Evolutionary conservation across 1,140 invertebrate genomes (phyloP).

Genomic region (Tyrophagus putrescentiae): DNA sequence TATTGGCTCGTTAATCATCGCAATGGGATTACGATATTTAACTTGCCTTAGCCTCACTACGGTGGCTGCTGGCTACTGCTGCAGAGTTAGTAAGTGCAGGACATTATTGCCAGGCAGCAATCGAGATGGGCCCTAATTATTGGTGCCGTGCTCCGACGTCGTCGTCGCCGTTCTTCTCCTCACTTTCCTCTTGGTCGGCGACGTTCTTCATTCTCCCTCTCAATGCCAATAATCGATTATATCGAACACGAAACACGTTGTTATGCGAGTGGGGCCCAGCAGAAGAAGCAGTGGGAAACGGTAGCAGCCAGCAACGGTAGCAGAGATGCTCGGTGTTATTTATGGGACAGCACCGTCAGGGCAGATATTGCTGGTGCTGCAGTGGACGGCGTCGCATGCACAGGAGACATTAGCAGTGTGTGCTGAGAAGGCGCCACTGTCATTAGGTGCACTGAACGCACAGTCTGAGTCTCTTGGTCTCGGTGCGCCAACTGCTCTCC

Average conservation of each 20-base stretch:
- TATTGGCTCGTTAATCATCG: slow-evolving; percentile 14
- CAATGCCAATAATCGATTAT: slow-evolving; percentile 11
- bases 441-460: slow-evolving; percentile 2
- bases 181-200: no score
- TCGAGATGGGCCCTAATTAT: slow-evolving; percentile 3
- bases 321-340: slow-evolving; percentile 4
- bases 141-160: neutral
- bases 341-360: slow-evolving; percentile 13
- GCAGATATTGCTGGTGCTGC: no score
- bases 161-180: no score
- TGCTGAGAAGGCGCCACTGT: neutral
- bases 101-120: neutral
- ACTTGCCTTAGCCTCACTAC: neutral
- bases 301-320: no score
- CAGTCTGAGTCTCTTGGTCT: no score
- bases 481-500: no score
- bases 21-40: slow-evolving; percentile 14
- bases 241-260: slow-evolving; percentile 17
- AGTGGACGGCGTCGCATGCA: slow-evolving; percentile 8
- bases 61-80: no score
- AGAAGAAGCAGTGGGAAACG: no score
- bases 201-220: no score
- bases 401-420: neutral
- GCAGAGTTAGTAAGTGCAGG: neutral
- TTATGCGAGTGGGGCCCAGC: no score